Evolutionary conservation across 2,797 vertebrate genomes (phyloP).

Genomic region (Neomorphus geoffroyi): DNA sequence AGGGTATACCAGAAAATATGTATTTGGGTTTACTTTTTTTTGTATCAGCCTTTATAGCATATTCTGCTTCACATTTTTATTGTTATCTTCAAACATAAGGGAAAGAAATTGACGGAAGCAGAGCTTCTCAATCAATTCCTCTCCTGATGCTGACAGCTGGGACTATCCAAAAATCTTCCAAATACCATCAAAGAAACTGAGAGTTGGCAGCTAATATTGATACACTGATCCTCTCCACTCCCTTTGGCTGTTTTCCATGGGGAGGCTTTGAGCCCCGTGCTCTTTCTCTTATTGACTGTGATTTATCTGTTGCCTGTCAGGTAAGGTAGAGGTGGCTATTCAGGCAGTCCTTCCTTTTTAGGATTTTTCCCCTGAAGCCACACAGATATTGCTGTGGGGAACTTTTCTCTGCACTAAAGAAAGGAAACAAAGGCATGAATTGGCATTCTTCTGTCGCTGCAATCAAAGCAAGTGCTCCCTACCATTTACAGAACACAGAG

Average conservation of each 20-base stretch:
- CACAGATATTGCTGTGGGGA: not conserved
- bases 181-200: not conserved
- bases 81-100: not conserved
- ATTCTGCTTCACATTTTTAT: conserved; percentile 3
- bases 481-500: not conserved
- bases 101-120: not conserved
- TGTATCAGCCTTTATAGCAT: not conserved
- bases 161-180: conserved; percentile 8
- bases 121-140: not conserved
- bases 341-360: not conserved
- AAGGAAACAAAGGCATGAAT: not conserved
- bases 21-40: not conserved
- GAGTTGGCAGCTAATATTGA: not conserved
- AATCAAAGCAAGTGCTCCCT: not conserved
- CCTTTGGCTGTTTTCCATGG: not conserved
- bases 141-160: not conserved
- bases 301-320: not conserved
- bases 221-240: not conserved
- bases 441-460: not conserved
- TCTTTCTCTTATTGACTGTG: not conserved
- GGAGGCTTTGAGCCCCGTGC: not conserved
- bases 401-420: not conserved
- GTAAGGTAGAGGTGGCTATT: not conserved
- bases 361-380: not conserved
- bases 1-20: not conserved